Evolutionary conservation across 2,888 invertebrate species (phyloP), one percentile per base, ranked within the genome.

Genomic region (Spatulosminthurus flaviceps): DNA sequence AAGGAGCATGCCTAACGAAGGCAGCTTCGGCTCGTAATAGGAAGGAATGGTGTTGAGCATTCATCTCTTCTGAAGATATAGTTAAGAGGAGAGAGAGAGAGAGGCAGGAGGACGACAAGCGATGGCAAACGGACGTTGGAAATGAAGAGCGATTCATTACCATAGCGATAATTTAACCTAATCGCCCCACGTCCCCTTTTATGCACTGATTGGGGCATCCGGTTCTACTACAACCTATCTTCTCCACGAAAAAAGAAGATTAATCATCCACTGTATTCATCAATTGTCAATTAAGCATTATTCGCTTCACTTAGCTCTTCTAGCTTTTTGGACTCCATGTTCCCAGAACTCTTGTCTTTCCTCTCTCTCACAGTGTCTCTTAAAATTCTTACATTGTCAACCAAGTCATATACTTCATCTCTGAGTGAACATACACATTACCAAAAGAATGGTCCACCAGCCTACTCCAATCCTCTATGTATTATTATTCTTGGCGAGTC

Each of bases 241-340:
- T 75, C 73, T 74, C 74, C 70, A 42, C 66, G 64, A n/a, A 64
- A 64, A 64, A 64, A 64, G 74, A 78, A 84, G 82, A 84, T 84
- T 84, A 84, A 84, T 84, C 84, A 84, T 84, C 83, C 79, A 73
- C 71, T 77, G 75, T 79, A 81, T 83, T 81, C 84, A 84, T 84
- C 84, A 84, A 84, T 84, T 84, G 84, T 83, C 84, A 83, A 84
- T 84, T 84, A 84, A 82, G 81, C 73, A 84, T 83, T 84, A 84
- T 83, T 84, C 81, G 81, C 81, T 82, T 83, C 84, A 83, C 80
- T 66, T 70, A 60, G 28, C 29, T 51, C 34, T 51, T 74, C 34
- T n/a, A 28, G 29, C 42, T 13, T 19, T 69, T 24, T 76, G 42
- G 61, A 22, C 11, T 29, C 29, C 77, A 66, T 66, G 66, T 51